These are phyloP conservation scores for Lophotis ruficrista DNA, from an alignment of 2,113 vertebrate species.

Conservation along the genomic window DNA sequence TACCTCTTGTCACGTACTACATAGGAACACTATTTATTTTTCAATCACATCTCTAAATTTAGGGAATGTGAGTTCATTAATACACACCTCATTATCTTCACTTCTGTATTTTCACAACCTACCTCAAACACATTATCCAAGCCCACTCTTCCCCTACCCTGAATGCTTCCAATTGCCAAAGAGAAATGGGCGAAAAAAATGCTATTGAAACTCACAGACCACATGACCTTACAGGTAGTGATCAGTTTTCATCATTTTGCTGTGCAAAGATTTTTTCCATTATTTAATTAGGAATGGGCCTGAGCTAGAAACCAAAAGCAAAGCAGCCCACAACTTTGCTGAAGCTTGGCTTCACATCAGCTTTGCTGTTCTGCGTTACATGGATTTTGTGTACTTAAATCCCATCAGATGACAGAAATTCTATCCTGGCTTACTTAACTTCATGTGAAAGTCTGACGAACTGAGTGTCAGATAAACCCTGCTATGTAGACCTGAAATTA, in stretches of 20 bases:
- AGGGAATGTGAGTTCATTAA: background rate
- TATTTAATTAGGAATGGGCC: background rate
- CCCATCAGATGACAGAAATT: background rate
- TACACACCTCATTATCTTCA: background rate
- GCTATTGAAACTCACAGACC: background rate
- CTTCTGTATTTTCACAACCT: background rate
- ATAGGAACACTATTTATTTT: background rate
- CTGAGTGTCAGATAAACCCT: background rate
- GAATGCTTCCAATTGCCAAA: background rate
- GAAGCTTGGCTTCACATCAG: background rate
- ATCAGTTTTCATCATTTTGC: background rate
- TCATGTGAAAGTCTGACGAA: slow-evolving; percentile 5
- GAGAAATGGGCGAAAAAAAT: background rate
- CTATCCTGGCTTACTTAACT: background rate
- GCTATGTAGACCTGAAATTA: background rate
- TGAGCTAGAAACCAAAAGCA: background rate
- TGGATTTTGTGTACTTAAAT: background rate
- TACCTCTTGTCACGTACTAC: background rate
- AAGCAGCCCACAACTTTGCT: background rate
- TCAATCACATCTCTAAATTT: background rate
- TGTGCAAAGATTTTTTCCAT: background rate
- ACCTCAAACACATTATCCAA: background rate
- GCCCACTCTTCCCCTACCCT: background rate
- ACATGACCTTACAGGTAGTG: background rate
- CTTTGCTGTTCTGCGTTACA: background rate